These are phyloP conservation scores for Catharus bicknelli DNA, from an alignment of 2,113 vertebrate species.

Conservation along the genomic window DNA sequence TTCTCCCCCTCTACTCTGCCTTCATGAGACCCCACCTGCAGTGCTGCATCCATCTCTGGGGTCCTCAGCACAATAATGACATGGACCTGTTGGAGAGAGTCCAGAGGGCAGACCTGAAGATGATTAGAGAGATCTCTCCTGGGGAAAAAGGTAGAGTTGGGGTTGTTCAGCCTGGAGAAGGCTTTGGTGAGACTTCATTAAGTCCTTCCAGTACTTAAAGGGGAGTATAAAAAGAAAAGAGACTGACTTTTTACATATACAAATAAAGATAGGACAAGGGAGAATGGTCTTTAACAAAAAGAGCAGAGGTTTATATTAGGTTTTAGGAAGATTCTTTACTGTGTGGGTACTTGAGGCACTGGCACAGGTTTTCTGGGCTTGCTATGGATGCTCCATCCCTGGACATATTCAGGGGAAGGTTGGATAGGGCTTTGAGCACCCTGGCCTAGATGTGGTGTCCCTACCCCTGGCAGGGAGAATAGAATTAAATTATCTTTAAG, in stretches of 20 bases:
- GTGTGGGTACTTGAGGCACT: no score
- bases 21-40: not conserved
- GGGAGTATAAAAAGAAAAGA: not conserved
- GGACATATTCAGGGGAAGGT: not conserved
- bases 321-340: not conserved
- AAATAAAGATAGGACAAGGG: not conserved
- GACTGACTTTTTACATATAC: not conserved
- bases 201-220: not conserved
- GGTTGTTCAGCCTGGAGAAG: not conserved
- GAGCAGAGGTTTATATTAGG: not conserved
- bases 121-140: not conserved
- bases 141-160: not conserved
- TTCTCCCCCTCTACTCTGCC: not conserved
- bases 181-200: not conserved
- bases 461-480: not conserved
- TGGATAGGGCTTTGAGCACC: not conserved
- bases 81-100: not conserved
- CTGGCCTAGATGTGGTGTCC: not conserved
- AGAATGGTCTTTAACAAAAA: not conserved
- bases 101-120: not conserved
- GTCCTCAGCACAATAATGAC: not conserved
- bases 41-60: not conserved
- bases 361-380: not conserved
- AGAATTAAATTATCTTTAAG: not conserved
- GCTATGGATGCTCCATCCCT: accelerated